Conservation (phyloP, 2,797 vertebrate genomes). For the Sebastes aleutianus region DNA sequence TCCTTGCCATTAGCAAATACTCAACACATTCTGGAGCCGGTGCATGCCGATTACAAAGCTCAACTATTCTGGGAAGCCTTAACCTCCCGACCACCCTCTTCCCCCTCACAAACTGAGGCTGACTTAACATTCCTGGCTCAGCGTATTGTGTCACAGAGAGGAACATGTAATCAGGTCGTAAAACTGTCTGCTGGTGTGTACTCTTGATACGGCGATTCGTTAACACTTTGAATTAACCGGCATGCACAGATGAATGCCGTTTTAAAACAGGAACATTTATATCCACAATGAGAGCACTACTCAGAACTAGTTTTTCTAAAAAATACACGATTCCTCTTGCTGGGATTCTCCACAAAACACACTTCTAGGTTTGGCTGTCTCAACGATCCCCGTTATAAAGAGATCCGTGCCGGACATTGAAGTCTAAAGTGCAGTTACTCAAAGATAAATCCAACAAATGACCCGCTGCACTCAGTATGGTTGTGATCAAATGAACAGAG, state of each 20-base stretch:
- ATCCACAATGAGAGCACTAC: background rate
- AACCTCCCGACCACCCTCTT: slow-evolving; percentile 28
- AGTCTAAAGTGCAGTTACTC: slow-evolving; percentile 11
- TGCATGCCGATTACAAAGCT: slow-evolving; percentile 48
- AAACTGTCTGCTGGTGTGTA: slow-evolving; percentile 27
- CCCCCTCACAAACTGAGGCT: slow-evolving; percentile 38
- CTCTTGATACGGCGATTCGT: slow-evolving; percentile 41
- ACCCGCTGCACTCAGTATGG: slow-evolving; percentile 24
- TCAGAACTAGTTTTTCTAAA: background rate
- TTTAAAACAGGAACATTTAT: background rate
- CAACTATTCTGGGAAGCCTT: slow-evolving; percentile 60
- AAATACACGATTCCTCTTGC: background rate
- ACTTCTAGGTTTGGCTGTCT: background rate
- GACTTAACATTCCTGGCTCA: slow-evolving; percentile 55
- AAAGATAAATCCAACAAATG: slow-evolving; percentile 24
- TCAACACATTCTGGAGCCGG: slow-evolving; percentile 26
- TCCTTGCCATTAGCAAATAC: slow-evolving; percentile 36
- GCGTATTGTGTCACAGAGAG: slow-evolving; percentile 44
- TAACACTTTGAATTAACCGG: slow-evolving; percentile 19
- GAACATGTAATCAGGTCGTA: slow-evolving; percentile 57
- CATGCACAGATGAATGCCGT: background rate
- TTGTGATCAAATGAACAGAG: slow-evolving; percentile 44
- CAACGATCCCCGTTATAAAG: background rate
- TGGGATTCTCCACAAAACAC: background rate
- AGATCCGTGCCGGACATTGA: background rate